Evolutionary conservation across 2,113 vertebrate species (phyloP).

Genomic region (Girardinichthys multiradiatus): DNA sequence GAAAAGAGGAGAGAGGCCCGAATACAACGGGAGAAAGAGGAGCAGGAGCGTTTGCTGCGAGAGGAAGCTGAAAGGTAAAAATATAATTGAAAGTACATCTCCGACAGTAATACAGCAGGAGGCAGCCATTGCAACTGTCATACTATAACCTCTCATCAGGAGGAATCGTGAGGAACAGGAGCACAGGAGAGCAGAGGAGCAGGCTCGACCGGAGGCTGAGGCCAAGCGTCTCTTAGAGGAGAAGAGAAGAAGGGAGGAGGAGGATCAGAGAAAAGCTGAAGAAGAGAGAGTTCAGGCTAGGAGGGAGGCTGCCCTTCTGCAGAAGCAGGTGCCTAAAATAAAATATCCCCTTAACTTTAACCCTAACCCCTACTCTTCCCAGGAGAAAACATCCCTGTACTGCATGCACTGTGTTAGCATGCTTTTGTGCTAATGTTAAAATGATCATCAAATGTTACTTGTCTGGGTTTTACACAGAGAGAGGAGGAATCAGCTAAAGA

Average conservation of each 20-base stretch:
- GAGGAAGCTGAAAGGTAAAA: conserved; percentile 88
- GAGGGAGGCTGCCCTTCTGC: conserved; percentile 84
- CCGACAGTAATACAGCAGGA: neutral
- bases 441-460: neutral
- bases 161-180: conserved; percentile 85
- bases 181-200: conserved; percentile 84
- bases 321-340: conserved; percentile 84
- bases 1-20: conserved; percentile 92
- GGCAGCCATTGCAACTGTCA: neutral
- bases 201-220: conserved; percentile 81
- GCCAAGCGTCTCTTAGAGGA: conserved; percentile 81
- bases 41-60: conserved; percentile 82
- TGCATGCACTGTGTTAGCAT: fast-evolving
- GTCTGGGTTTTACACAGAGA: conserved; percentile 56
- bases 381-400: neutral
- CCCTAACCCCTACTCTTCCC: no score
- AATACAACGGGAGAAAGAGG: conserved; percentile 88
- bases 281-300: conserved; percentile 84
- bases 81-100: neutral
- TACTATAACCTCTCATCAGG: conserved; percentile 64
- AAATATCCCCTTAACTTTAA: neutral
- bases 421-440: neutral
- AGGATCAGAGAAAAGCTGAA: conserved; percentile 82
- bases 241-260: conserved; percentile 77
- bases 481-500: conserved; percentile 88